Base-by-base conservation (phyloP, 2,888 invertebrate genomes). In the Belgica antarctica region DNA sequence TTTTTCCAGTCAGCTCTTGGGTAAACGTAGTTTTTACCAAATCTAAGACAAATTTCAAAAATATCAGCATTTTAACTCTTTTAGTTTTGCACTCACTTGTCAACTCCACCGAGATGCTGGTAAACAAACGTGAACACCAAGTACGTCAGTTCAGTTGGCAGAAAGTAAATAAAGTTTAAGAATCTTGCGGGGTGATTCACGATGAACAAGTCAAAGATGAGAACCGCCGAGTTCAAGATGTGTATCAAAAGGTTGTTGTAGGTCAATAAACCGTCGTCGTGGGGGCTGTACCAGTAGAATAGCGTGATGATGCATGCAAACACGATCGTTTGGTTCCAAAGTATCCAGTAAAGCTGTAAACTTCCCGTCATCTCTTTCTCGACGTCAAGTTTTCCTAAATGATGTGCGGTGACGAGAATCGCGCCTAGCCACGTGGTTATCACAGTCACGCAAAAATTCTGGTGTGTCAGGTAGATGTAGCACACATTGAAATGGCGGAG, bases 401-500 rank as follows among this genome's bases (percentile, higher is more conserved):
- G 2, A n/a, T 41, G 10, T 41, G 15, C 12, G 10, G 36, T 36
- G 1, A 34, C 34, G n/a, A 31, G 4, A 62, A 34, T 19, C 0
- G 63, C 63, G 24, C 41, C 63, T 8, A 46, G 1, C 4, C 22
- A 22, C 8, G 36, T 22, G 4, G n/a, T 4, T 7, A 63, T 1
- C 41, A 63, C 27, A 5, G 41, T 63, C 10, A 24, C 63, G n/a
- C 36, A 1, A 15, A 63, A 12, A 25, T 41, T 63, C 22, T n/a
- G 17, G 27, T 63, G 36, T 10, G 63, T 63, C 24, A 63, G 24
- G 25, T 63, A 63, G 15, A 63, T 41, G 41, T 41, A 63, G 27
- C 24, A 25, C 5, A 41, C 63, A 22, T 31, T 28, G 12, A 28
- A 28, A 19, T 62, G 15, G 0, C 62, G 34, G 17, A 31, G 62